Conservation (phyloP, 1,140 invertebrate genomes). For the Drosophila ambigua region DNA sequence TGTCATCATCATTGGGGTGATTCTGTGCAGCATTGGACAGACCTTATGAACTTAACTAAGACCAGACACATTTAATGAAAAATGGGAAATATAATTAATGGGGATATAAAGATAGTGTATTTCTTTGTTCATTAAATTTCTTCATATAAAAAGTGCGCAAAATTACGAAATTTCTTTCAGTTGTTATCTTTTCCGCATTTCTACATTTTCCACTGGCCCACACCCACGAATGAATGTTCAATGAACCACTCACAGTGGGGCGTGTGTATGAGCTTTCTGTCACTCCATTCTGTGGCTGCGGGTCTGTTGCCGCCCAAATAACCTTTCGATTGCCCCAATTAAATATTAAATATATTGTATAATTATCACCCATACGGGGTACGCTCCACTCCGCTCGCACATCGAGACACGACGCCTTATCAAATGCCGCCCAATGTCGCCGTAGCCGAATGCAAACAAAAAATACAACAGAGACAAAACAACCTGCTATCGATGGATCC, state of each 20-base stretch:
- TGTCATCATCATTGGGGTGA: too few relatives aligned
- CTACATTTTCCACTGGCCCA: background rate
- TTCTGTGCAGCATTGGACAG: too few relatives aligned
- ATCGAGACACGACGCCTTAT: slow-evolving; percentile 53
- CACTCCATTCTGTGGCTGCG: slow-evolving; percentile 22
- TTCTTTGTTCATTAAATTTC: too few relatives aligned
- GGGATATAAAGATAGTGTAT: too few relatives aligned
- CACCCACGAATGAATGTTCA: slow-evolving; percentile 14
- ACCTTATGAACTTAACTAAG: too few relatives aligned
- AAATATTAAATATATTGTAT: slow-evolving; percentile 52
- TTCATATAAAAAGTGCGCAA: too few relatives aligned
- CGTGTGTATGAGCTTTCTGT: slow-evolving; percentile 9
- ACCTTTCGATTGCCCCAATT: slow-evolving; percentile 78
- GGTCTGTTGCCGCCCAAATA: slow-evolving; percentile 68
- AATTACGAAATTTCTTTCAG: too few relatives aligned
- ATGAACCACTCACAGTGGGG: slow-evolving; percentile 1
- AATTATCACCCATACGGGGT: slow-evolving; percentile 55
- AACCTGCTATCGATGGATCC: background rate
- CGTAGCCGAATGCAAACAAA: slow-evolving; percentile 61
- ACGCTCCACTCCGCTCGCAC: slow-evolving; percentile 31
- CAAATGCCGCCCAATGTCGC: slow-evolving; percentile 52
- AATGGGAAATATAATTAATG: too few relatives aligned
- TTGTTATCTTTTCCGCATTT: background rate
- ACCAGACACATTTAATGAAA: too few relatives aligned
- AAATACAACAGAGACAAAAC: slow-evolving; percentile 26